phyloP scores from a whole-genome alignment of 2,797 vertebrate genomes.

The Pyrocephalus nanus region DNA sequence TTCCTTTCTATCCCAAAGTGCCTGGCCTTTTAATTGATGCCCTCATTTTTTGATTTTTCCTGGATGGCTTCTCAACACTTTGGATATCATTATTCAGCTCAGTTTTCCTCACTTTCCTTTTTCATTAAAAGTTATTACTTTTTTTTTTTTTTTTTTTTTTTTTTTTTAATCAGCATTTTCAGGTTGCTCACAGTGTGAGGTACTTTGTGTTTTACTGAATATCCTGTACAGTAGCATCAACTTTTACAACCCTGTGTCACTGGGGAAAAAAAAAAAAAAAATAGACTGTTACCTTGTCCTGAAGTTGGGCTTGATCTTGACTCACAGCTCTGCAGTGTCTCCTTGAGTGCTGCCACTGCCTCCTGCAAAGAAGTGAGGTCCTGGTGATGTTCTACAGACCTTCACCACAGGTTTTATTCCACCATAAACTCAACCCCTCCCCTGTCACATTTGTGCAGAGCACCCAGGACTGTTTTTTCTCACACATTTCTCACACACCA shows the following conservation, averaged over 20 bases:
- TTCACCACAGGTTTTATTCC: neutral
- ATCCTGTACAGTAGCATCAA: neutral
- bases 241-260: neutral
- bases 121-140: neutral
- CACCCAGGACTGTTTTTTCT: neutral
- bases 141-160: neutral
- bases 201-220: neutral
- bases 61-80: neutral
- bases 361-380: neutral
- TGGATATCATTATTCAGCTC: neutral
- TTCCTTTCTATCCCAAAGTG: neutral
- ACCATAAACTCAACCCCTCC: neutral
- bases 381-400: neutral
- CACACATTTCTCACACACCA: rapidly evolving
- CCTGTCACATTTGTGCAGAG: neutral
- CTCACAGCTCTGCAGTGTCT: neutral
- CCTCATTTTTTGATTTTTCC: neutral
- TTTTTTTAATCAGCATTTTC: conserved; percentile 6
- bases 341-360: neutral
- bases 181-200: neutral
- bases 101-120: neutral
- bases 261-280: too few species aligned
- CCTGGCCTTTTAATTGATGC: neutral
- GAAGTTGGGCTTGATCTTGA: neutral
- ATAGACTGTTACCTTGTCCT: neutral